Percentiles rank a stretch among this genome's conserved stretches.
phyloP scores from a whole-genome alignment of 2,113 vertebrate genomes.

The Channa argus region DNA sequence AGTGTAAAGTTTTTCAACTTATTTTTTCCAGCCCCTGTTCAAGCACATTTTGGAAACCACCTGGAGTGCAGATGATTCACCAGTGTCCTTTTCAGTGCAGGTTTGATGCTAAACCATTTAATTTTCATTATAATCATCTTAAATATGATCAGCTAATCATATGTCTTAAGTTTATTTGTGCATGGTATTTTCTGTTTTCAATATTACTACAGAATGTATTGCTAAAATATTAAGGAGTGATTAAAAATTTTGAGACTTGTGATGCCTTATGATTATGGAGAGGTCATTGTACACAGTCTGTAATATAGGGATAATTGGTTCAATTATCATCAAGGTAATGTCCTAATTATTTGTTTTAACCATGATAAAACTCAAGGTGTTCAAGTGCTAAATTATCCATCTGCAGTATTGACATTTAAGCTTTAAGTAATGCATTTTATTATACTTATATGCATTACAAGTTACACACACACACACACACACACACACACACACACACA shows the following conservation, averaged over 20 bases:
- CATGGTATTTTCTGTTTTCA: constrained; percentile 4
- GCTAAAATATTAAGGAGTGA: constrained; percentile 8
- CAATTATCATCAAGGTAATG: constrained; percentile 22
- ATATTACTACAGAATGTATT: constrained; percentile 12
- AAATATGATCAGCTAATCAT: too few relatives aligned
- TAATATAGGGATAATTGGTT: constrained; percentile 17
- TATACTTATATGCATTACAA: background rate
- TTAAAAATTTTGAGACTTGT: background rate
- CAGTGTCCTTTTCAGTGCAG: background rate
- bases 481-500: constrained; percentile 18
- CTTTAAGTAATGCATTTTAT: constrained; percentile 8
- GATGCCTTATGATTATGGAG: constrained; percentile 17
- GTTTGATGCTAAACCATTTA: constrained; percentile 1
- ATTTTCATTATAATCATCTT: too few relatives aligned
- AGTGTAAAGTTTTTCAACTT: background rate
- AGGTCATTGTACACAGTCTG: constrained; percentile 25
- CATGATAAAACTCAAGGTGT: constrained; percentile 15
- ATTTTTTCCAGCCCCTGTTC: background rate
- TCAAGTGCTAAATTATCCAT: background rate
- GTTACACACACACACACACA: background rate
- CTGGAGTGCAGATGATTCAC: constrained; percentile 3
- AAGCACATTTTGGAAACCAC: constrained; percentile 7
- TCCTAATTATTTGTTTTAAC: constrained; percentile 23
- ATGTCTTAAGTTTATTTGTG: background rate
- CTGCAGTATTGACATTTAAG: background rate